phyloP scores from a whole-genome alignment of 2,888 invertebrate species.

The Cephus pulcher region DNA sequence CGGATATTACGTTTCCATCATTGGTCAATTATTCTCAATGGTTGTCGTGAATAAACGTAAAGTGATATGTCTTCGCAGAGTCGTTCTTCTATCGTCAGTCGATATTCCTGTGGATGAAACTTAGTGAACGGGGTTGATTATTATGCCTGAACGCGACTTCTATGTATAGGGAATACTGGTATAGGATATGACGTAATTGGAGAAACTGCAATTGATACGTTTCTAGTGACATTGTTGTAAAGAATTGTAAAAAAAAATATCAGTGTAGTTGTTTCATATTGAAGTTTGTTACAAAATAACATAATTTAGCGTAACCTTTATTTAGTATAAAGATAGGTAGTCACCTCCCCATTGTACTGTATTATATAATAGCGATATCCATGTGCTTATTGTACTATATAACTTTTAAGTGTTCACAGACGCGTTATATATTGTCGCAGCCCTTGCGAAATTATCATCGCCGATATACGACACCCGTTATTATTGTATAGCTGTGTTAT shows the following conservation, averaged over 20 bases:
- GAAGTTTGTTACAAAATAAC: constrained; percentile 57
- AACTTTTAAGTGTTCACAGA: constrained; percentile 54
- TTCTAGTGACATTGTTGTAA: constrained; percentile 53
- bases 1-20: background rate
- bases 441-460: constrained; percentile 37
- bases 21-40: background rate
- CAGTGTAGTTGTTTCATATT: constrained; percentile 53
- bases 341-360: constrained; percentile 45
- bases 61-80: background rate
- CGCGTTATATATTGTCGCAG: constrained; percentile 14
- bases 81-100: background rate
- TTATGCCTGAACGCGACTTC: background rate
- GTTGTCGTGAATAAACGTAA: background rate
- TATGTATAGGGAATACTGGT: background rate
- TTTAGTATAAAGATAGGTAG: constrained; percentile 46
- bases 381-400: constrained; percentile 64
- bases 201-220: constrained; percentile 30
- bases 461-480: constrained; percentile 47
- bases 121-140: background rate
- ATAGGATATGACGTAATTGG: constrained; percentile 30
- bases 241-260: constrained; percentile 52
- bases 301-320: constrained; percentile 49
- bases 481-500: constrained; percentile 52
- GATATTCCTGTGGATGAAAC: background rate
- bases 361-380: constrained; percentile 60